These are phyloP conservation scores for Drosophila vallismaia DNA, from an alignment of 2,888 invertebrate genomes.

Conservation along the genomic window DNA sequence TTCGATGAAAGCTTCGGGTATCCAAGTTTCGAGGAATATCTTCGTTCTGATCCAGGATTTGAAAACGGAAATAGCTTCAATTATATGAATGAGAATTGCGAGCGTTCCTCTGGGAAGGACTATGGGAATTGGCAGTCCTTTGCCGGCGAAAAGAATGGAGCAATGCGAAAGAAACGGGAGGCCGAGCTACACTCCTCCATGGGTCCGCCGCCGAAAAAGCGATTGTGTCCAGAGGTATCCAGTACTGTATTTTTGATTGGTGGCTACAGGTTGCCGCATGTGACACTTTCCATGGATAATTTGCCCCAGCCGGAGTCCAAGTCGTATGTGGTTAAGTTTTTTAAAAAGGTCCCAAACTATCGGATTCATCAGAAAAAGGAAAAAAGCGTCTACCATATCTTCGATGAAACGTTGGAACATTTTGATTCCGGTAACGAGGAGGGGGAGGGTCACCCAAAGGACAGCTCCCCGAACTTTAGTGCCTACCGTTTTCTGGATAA, in stretches of 20 bases:
- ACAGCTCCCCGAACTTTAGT: not conserved
- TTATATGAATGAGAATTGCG: not conserved
- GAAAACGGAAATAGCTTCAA: not conserved
- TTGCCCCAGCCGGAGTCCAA: constrained; percentile 39
- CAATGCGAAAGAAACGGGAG: not conserved
- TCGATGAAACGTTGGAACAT: not conserved
- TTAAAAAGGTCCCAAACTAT: constrained; percentile 14
- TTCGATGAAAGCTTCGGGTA: not conserved
- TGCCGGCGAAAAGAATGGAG: not conserved
- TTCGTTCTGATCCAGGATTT: not conserved
- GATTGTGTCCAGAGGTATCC: not conserved
- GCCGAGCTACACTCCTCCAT: not conserved
- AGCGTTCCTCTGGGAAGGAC: not conserved
- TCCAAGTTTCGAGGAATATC: not conserved
- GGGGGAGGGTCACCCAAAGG: not conserved
- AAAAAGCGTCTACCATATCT: not conserved
- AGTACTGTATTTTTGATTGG: constrained; percentile 29
- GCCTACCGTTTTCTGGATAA: constrained; percentile 5
- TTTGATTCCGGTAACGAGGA: not conserved
- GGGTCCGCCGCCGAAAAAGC: not conserved
- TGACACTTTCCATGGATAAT: not conserved
- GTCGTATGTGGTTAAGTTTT: constrained; percentile 42
- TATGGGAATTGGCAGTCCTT: not conserved
- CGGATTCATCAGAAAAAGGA: not conserved
- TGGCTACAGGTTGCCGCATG: constrained; percentile 28